Evolutionary conservation across 2,113 vertebrate species (phyloP).

Genomic region (Coracopsis vasa): DNA sequence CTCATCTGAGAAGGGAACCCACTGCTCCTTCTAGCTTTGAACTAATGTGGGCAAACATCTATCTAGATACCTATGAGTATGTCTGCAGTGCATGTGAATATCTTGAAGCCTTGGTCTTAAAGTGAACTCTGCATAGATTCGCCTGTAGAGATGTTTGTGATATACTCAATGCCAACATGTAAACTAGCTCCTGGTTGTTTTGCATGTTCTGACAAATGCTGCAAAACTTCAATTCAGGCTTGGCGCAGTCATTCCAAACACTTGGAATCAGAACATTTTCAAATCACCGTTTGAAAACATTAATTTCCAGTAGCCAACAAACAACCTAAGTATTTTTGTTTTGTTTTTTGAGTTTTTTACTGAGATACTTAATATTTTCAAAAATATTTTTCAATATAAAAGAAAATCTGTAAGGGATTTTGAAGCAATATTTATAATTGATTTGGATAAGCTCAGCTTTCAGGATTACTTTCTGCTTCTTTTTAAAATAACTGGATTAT

Average conservation of each 20-base stretch:
- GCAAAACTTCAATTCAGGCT: background rate
- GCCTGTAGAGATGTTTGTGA: background rate
- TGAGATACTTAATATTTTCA: background rate
- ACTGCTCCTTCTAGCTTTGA: background rate
- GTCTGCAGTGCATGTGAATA: background rate
- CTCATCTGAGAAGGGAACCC: background rate
- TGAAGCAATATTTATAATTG: slow-evolving; percentile 32
- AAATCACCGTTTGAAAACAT: background rate
- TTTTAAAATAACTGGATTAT: slow-evolving; percentile 50
- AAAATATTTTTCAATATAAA: background rate
- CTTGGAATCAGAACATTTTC: background rate
- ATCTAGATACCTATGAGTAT: background rate
- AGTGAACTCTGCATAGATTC: background rate
- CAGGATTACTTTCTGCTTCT: slow-evolving; percentile 38
- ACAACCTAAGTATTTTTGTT: background rate
- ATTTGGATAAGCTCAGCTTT: slow-evolving; percentile 54
- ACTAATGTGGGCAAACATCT: background rate
- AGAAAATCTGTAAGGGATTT: background rate
- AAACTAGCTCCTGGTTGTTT: background rate
- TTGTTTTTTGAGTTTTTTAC: background rate
- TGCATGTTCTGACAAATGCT: background rate
- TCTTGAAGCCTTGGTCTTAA: background rate
- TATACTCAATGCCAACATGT: background rate
- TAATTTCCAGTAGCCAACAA: background rate
- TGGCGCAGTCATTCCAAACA: background rate